phyloP scores from a whole-genome alignment of 2,113 vertebrate genomes.

The Delphinapterus leucas region DNA sequence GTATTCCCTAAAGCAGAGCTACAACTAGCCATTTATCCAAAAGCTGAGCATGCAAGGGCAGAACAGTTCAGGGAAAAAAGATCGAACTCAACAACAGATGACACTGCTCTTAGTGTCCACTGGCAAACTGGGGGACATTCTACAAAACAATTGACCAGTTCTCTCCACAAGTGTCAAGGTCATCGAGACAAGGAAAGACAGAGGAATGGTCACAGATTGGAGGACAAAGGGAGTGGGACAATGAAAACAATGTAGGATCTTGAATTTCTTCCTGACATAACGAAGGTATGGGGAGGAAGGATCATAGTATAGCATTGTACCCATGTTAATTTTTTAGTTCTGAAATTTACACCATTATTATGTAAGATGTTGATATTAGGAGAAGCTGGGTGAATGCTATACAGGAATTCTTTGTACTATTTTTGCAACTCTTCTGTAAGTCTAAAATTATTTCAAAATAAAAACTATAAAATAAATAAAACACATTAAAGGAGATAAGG shows the following conservation, averaged over 20 bases:
- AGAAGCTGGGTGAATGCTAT: background rate
- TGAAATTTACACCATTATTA: background rate
- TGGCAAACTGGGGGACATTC: background rate
- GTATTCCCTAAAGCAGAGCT: background rate
- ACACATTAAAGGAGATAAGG: background rate
- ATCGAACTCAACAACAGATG: background rate
- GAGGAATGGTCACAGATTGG: too few species aligned
- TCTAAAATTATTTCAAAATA: background rate
- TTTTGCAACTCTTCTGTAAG: background rate
- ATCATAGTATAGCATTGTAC: too few species aligned
- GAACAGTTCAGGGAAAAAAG: background rate
- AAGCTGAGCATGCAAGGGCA: background rate
- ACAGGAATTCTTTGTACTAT: background rate
- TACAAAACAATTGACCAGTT: background rate
- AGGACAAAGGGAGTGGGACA: background rate
- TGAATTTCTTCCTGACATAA: background rate
- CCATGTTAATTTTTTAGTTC: background rate
- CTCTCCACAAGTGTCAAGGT: background rate
- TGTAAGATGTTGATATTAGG: background rate
- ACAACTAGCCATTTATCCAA: background rate
- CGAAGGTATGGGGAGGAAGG: too few species aligned
- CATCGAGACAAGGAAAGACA: background rate
- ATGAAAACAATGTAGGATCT: background rate
- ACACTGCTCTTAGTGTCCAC: background rate
- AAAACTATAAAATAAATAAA: background rate